Conservation (phyloP, 2,888 invertebrate genomes). For the Caenorhabditis uteleia region DNA sequence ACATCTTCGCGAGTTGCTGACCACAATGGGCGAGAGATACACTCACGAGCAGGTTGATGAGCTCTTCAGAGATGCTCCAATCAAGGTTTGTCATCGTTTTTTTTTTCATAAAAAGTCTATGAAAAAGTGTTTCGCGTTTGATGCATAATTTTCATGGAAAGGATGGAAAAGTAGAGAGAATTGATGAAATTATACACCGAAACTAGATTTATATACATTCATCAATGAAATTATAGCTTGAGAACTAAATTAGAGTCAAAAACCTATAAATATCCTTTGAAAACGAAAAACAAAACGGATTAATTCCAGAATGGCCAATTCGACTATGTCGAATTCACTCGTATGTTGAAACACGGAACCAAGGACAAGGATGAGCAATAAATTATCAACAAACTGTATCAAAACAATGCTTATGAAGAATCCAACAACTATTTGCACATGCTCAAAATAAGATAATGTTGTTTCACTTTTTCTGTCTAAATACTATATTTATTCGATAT, state of each 20-base stretch:
- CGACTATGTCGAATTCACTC: slow-evolving; percentile 96
- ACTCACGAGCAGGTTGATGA: slow-evolving; percentile 80
- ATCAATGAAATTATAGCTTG: background rate
- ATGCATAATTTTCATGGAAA: background rate
- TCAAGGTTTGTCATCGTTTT: slow-evolving; percentile 77
- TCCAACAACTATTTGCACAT: too few species aligned
- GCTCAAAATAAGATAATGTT: too few species aligned
- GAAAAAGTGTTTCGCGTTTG: too few species aligned
- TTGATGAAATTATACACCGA: too few species aligned
- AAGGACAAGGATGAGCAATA: slow-evolving; percentile 89
- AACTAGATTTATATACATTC: too few species aligned
- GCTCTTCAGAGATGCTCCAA: slow-evolving; percentile 97
- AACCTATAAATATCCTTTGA: background rate
- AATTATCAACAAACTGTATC: background rate
- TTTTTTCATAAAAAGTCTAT: too few species aligned
- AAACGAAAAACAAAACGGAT: background rate
- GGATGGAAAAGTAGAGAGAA: background rate
- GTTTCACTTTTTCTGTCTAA: too few species aligned
- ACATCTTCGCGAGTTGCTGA: slow-evolving; percentile 88
- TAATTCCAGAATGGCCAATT: slow-evolving; percentile 78
- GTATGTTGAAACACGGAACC: slow-evolving; percentile 97
- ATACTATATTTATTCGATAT: too few species aligned
- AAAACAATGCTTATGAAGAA: too few species aligned
- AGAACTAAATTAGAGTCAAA: background rate
- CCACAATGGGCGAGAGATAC: slow-evolving; percentile 82